These are phyloP conservation scores for Recurvirostra avosetta DNA, from an alignment of 2,113 vertebrate genomes.

Conservation along the genomic window DNA sequence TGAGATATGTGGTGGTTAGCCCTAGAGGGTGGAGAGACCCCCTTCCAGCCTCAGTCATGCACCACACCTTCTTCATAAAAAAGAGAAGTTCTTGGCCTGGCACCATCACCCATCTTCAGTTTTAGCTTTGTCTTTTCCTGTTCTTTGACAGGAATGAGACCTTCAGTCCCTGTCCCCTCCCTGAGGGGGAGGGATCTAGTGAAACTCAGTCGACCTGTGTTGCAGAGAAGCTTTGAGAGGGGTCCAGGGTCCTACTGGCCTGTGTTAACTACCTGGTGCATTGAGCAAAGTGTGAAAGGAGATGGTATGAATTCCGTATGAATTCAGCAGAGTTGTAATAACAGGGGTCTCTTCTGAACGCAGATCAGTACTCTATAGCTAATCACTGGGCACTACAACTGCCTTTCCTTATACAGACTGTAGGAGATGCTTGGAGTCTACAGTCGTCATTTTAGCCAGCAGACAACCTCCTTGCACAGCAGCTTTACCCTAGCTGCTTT, in stretches of 20 bases:
- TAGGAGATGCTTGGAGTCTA: background rate
- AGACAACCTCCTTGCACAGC: background rate
- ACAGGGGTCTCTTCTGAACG: background rate
- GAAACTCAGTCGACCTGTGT: background rate
- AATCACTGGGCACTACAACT: background rate
- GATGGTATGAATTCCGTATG: background rate
- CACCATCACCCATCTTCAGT: background rate
- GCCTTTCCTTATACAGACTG: background rate
- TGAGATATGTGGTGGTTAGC: background rate
- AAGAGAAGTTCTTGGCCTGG: background rate
- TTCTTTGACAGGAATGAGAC: background rate
- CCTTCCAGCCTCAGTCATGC: background rate
- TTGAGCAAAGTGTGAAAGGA: background rate
- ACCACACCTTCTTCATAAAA: background rate
- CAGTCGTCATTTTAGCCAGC: background rate
- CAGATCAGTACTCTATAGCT: background rate
- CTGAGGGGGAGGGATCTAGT: background rate
- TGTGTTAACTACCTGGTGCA: background rate
- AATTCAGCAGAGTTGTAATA: background rate
- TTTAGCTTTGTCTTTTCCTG: background rate
- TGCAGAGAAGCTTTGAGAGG: background rate
- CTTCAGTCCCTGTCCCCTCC: background rate
- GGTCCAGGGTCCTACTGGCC: background rate
- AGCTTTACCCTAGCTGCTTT: background rate
- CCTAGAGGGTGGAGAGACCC: background rate